These are phyloP conservation scores for Protodeltote pygarga DNA, from an alignment of 2,888 invertebrate genomes.

Conservation along the genomic window DNA sequence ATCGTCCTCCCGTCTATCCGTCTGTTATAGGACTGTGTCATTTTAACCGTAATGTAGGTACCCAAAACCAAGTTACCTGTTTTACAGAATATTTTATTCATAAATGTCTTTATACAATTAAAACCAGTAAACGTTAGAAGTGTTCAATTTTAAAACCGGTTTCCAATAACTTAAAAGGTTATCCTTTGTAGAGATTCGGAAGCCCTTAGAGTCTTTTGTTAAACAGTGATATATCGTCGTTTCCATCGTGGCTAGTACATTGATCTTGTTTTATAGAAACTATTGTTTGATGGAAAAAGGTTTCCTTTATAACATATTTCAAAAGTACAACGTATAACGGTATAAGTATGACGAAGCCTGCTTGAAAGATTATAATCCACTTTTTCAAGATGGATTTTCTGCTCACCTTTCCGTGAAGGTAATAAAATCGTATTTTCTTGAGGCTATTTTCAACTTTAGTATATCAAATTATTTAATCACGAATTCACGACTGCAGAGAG, in stretches of 20 bases:
- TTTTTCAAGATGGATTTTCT: constrained; percentile 69
- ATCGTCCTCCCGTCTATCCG: too few species aligned
- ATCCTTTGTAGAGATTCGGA: constrained; percentile 25
- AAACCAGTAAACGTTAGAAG: neutral
- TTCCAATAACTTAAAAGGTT: constrained; percentile 22
- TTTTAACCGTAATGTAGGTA: too few species aligned
- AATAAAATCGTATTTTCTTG: constrained; percentile 48
- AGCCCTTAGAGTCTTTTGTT: constrained; percentile 44
- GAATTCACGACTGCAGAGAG: constrained; percentile 1
- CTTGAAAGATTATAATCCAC: constrained; percentile 74
- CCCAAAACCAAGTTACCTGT: too few species aligned
- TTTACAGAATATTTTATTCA: too few species aligned
- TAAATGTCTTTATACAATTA: too few species aligned
- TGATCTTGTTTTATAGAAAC: constrained; percentile 51
- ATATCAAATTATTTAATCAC: constrained; percentile 10
- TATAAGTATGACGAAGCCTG: constrained; percentile 58
- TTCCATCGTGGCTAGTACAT: constrained; percentile 39
- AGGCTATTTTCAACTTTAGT: constrained; percentile 40
- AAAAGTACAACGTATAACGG: constrained; percentile 54
- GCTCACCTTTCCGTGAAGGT: constrained; percentile 49
- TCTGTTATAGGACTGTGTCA: too few species aligned
- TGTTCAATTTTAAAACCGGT: constrained; percentile 4
- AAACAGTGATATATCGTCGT: constrained; percentile 51
- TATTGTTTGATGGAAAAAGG: constrained; percentile 49
- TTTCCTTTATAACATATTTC: constrained; percentile 55